phyloP scores from a whole-genome alignment of 2,888 invertebrate genomes.

The Brachypterus glaber region DNA sequence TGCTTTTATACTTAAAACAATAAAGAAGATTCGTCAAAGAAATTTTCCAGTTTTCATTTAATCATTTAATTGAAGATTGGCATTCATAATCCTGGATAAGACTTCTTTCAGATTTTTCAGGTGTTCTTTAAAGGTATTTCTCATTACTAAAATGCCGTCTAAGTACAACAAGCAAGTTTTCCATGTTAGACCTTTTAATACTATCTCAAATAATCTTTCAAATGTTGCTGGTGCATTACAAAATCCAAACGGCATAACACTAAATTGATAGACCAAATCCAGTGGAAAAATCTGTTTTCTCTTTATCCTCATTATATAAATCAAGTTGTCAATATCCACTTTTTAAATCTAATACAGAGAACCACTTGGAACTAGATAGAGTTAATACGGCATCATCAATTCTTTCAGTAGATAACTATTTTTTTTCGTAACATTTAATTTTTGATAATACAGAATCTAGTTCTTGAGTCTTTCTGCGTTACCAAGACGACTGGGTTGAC shows the following conservation, averaged over 20 bases:
- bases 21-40: too few relatives aligned
- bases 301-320: constrained; percentile 9
- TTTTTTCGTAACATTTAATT: not conserved
- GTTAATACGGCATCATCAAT: not conserved
- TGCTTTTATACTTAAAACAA: too few relatives aligned
- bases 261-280: constrained; percentile 16
- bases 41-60: too few relatives aligned
- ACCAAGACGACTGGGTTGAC: not conserved
- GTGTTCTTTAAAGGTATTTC: too few relatives aligned
- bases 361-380: not conserved
- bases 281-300: constrained; percentile 12
- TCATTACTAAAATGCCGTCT: constrained; percentile 17
- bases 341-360: constrained; percentile 6
- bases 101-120: not conserved
- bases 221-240: constrained; percentile 24
- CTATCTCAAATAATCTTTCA: constrained; percentile 19
- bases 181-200: constrained; percentile 17
- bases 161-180: constrained; percentile 19
- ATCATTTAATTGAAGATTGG: not conserved
- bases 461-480: not conserved
- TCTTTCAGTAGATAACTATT: not conserved
- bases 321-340: constrained; percentile 18
- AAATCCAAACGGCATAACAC: constrained; percentile 21
- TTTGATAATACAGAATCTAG: not conserved
- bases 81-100: not conserved